Evolutionary conservation across 2,113 vertebrate species (phyloP).

Genomic region (Ceyx melanurus): DNA sequence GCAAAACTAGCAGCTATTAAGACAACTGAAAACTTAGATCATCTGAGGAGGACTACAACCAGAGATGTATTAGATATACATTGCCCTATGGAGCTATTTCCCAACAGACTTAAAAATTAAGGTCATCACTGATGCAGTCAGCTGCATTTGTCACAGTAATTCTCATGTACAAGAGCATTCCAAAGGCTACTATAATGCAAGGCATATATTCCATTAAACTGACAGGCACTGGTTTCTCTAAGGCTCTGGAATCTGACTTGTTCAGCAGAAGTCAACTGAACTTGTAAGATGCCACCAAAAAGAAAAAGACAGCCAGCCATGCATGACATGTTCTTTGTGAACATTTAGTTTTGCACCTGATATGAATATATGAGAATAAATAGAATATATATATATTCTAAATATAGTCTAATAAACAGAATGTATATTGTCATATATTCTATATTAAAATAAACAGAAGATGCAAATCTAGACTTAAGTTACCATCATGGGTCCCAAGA

Average conservation of each 20-base stretch:
- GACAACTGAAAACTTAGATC: background rate
- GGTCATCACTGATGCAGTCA: background rate
- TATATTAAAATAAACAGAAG: background rate
- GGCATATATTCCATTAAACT: background rate
- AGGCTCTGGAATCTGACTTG: background rate
- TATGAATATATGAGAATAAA: background rate
- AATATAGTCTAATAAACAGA: too few relatives aligned
- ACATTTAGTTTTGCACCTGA: background rate
- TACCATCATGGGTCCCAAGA: background rate
- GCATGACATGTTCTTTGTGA: rapidly evolving
- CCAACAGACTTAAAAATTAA: background rate
- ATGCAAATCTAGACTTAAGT: background rate
- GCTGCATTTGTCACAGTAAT: background rate
- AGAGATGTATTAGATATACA: background rate
- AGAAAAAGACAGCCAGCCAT: background rate
- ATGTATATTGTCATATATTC: too few relatives aligned
- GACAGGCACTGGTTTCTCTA: background rate
- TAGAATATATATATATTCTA: background rate
- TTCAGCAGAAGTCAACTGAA: background rate
- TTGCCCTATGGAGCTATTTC: background rate
- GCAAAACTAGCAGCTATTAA: background rate
- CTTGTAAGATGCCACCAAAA: background rate
- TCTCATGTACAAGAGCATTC: background rate
- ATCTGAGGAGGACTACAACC: background rate
- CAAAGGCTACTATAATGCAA: background rate